phyloP scores from a whole-genome alignment of 2,888 invertebrate genomes.

The Pherbina coryleti region DNA sequence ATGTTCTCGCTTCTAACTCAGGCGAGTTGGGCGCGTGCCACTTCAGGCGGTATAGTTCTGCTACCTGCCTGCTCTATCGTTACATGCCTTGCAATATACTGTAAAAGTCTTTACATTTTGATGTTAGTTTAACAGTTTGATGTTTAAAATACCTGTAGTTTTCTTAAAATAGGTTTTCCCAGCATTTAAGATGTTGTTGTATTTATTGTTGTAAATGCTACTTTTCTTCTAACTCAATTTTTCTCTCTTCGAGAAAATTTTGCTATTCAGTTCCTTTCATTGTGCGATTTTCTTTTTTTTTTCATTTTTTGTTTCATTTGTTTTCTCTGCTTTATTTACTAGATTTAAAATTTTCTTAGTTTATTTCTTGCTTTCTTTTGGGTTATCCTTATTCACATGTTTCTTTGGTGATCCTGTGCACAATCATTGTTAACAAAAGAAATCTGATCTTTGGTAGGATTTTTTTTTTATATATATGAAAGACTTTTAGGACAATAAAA shows the following conservation, averaged over 20 bases:
- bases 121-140: no score
- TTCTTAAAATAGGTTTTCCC: background rate
- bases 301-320: conserved; percentile 15
- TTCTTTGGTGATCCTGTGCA: conserved; percentile 11
- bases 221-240: background rate
- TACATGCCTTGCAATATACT: background rate
- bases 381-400: conserved; percentile 5
- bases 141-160: conserved; percentile 1
- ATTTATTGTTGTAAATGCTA: background rate
- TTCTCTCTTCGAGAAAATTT: background rate
- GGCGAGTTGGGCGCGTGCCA: conserved; percentile 7
- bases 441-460: conserved; percentile 35
- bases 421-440: conserved; percentile 31
- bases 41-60: background rate
- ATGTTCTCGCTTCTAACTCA: background rate
- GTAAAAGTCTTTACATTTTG: background rate
- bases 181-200: background rate
- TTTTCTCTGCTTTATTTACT: background rate
- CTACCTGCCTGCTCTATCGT: conserved; percentile 1
- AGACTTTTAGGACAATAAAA: background rate
- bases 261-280: conserved; percentile 40
- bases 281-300: conserved; percentile 11
- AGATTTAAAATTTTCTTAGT: background rate
- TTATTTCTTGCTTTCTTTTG: background rate
- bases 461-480: background rate